A percentile compares a stretch with the other conserved stretches of the same genome.
These are phyloP conservation scores for Acipenser oxyrinchus DNA, from an alignment of 2,797 vertebrate species.

Conservation along the genomic window DNA sequence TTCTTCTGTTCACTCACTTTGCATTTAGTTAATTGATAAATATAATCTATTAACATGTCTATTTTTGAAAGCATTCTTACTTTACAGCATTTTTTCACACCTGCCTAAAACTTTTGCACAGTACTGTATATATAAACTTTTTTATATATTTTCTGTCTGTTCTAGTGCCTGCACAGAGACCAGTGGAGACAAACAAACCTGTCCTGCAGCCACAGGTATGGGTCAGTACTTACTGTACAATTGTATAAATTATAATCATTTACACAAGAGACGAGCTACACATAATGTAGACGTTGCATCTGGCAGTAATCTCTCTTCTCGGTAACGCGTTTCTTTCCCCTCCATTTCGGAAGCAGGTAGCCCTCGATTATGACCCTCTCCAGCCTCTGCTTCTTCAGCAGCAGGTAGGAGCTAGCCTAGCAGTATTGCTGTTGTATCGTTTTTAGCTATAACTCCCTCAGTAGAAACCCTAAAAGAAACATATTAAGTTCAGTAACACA, in stretches of 20 bases:
- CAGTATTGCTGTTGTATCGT: neutral
- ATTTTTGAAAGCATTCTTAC: no score
- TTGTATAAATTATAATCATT: neutral
- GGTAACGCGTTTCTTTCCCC: neutral
- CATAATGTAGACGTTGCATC: neutral
- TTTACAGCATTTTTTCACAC: no score
- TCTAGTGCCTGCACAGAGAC: constrained; percentile 33
- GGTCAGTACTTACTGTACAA: neutral
- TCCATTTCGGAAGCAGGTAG: constrained; percentile 28
- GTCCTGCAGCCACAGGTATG: constrained; percentile 43
- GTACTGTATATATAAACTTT: no score
- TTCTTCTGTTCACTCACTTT: no score
- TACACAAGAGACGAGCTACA: neutral
- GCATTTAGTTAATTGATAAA: no score
- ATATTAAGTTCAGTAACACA: no score
- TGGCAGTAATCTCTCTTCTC: neutral
- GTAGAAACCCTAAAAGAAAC: no score
- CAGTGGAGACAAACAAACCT: constrained; percentile 27
- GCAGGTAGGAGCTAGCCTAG: constrained; percentile 34
- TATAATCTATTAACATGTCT: no score
- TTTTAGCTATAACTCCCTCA: neutral
- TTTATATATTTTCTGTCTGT: constrained; percentile 11
- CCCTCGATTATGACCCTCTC: constrained; percentile 36
- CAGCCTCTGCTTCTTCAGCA: constrained; percentile 56
- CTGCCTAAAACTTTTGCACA: no score